A percentile compares a stretch with the other conserved stretches of the same genome.
Conservation (phyloP, 2,888 invertebrate genomes). For the Blastobasis lacticolella region DNA sequence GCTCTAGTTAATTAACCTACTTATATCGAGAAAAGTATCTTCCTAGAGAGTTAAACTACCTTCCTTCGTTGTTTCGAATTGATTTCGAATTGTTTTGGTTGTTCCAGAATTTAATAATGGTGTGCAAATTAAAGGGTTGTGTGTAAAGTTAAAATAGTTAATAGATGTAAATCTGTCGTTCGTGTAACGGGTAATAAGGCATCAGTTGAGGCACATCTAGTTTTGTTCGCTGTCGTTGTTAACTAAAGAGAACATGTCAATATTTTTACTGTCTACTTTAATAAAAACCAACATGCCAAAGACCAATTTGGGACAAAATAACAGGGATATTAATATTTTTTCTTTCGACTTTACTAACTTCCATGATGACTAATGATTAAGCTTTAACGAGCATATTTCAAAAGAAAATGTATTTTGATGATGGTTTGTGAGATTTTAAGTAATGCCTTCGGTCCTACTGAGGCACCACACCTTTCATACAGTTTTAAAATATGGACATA, state of each 20-base stretch:
- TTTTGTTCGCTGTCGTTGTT: constrained; percentile 27
- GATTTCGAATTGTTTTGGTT: constrained; percentile 33
- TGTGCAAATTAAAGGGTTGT: constrained; percentile 75
- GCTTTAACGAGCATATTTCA: constrained; percentile 50
- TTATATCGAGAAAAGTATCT: constrained; percentile 35
- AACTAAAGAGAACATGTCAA: constrained; percentile 39
- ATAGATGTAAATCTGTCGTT: constrained; percentile 60
- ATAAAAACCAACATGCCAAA: constrained; percentile 59
- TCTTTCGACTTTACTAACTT: constrained; percentile 46
- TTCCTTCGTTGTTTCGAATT: constrained; percentile 34
- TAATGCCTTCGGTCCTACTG: constrained; percentile 25
- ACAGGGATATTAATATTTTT: constrained; percentile 67
- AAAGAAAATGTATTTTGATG: constrained; percentile 52
- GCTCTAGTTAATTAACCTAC: constrained; percentile 51
- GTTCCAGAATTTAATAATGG: constrained; percentile 54
- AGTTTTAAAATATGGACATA: constrained; percentile 36
- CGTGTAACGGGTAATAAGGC: constrained; percentile 25
- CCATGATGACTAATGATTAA: constrained; percentile 29
- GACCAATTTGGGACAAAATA: constrained; percentile 67
- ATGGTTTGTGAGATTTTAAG: constrained; percentile 42
- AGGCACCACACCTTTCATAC: constrained; percentile 23
- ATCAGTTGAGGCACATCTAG: constrained; percentile 26
- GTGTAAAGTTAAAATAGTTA: constrained; percentile 72
- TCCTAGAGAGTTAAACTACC: constrained; percentile 42
- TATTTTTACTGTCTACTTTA: constrained; percentile 27